phyloP scores from a whole-genome alignment of 2,797 vertebrate species.

The Acropternis orthonyx region DNA sequence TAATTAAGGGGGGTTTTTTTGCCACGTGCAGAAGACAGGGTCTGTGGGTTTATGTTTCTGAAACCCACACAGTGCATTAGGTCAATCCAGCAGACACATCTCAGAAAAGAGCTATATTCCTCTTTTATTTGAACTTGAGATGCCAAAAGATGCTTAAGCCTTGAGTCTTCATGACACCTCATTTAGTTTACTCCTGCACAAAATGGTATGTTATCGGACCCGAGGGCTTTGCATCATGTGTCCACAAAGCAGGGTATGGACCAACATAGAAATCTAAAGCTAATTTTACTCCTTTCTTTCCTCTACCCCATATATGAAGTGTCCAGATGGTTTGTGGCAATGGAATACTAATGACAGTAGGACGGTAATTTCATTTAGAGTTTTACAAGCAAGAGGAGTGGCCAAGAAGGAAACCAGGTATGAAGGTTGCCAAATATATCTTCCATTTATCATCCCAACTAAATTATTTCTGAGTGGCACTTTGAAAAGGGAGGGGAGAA shows the following conservation, averaged over 20 bases:
- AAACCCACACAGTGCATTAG: neutral
- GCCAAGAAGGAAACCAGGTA: conserved; percentile 23
- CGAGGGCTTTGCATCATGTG: neutral
- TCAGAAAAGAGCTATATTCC: neutral
- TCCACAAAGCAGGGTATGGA: neutral
- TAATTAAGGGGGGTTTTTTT: neutral
- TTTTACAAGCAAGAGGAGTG: conserved; percentile 32
- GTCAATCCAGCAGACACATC: neutral
- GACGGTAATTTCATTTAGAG: conserved; percentile 16
- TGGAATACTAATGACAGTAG: neutral
- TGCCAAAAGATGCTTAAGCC: neutral
- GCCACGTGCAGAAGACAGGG: neutral
- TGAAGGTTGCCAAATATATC: conserved; percentile 33
- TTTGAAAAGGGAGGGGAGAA: conserved; percentile 47
- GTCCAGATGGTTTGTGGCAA: neutral
- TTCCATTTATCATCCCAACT: conserved; percentile 30
- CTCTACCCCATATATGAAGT: neutral
- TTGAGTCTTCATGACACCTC: neutral
- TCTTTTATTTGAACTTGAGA: neutral
- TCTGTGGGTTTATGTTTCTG: neutral
- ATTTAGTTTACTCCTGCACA: neutral
- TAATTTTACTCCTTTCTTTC: neutral
- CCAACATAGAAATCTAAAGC: neutral
- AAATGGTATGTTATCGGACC: neutral
- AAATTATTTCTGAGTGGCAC: conserved; percentile 52